These are phyloP conservation scores for Orthosia gracilis DNA, from an alignment of 2,888 invertebrate genomes.

Conservation along the genomic window DNA sequence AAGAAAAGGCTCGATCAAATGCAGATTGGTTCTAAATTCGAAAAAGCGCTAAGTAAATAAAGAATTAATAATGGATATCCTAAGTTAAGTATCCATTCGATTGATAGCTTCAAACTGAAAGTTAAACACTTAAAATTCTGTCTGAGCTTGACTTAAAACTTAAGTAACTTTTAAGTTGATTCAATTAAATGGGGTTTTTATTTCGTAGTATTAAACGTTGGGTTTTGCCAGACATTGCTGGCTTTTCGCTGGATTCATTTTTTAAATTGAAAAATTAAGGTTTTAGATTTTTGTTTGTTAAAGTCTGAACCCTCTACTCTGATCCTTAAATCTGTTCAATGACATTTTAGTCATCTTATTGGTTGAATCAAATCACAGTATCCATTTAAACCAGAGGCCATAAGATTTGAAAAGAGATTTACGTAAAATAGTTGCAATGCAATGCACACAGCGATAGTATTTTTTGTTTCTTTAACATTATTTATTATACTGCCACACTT, in stretches of 20 bases:
- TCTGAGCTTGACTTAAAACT: conserved; percentile 58
- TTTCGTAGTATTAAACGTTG: conserved; percentile 4
- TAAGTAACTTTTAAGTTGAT: conserved; percentile 29
- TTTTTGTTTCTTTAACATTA: too few species aligned
- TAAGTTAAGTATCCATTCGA: conserved; percentile 51
- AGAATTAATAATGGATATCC: conserved; percentile 54
- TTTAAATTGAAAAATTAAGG: conserved; percentile 5
- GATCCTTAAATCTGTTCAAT: neutral
- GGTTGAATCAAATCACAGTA: neutral
- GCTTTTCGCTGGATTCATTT: conserved; percentile 1
- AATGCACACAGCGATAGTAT: too few species aligned
- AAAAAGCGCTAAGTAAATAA: conserved; percentile 45
- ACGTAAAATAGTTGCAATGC: too few species aligned
- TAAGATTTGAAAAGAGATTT: neutral
- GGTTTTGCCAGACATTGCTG: neutral
- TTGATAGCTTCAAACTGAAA: conserved; percentile 58
- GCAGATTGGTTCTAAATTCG: conserved; percentile 30
- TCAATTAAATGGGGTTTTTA: conserved; percentile 40
- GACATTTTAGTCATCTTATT: neutral
- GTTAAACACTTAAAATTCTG: conserved; percentile 59
- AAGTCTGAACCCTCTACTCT: neutral
- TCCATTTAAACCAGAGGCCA: neutral
- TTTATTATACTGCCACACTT: too few species aligned
- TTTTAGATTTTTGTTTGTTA: neutral
- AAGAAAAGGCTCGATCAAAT: conserved; percentile 28